Percentiles rank a stretch among this genome's conserved stretches.
phyloP scores from a whole-genome alignment of 2,888 invertebrate genomes.

The Acanthacorydalis orientalis region DNA sequence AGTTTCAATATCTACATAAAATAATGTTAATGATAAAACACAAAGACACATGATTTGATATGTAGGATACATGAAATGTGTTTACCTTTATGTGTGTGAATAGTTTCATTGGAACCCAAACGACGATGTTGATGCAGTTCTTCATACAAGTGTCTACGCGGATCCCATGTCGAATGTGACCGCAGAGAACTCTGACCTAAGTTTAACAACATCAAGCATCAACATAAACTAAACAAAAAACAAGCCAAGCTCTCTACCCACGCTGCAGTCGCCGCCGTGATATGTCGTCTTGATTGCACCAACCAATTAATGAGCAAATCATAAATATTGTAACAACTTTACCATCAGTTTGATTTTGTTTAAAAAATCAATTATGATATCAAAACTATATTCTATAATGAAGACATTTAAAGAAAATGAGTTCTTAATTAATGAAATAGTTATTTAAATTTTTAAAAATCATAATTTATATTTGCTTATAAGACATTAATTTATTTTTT shows the following conservation, averaged over 20 bases:
- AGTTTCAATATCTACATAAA: no score
- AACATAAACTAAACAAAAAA: conserved; percentile 7
- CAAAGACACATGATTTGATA: background rate
- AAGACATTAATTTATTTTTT: no score
- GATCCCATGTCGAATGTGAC: conserved; percentile 73
- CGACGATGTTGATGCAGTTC: conserved; percentile 55
- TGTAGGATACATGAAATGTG: background rate
- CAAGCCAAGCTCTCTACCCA: conserved; percentile 3
- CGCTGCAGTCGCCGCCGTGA: background rate
- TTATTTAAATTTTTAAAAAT: no score
- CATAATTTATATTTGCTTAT: no score
- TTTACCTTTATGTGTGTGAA: conserved; percentile 35
- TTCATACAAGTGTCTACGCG: conserved; percentile 76
- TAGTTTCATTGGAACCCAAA: conserved; percentile 46
- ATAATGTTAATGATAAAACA: no score
- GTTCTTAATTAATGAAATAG: background rate
- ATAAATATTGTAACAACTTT: background rate
- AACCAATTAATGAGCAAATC: background rate
- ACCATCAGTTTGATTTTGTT: background rate
- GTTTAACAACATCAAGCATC: conserved; percentile 7
- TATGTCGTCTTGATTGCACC: background rate
- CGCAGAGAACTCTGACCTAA: conserved; percentile 14
- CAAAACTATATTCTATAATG: background rate
- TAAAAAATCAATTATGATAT: background rate
- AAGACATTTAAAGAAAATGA: background rate